These are phyloP conservation scores for Tinamus major DNA, from an alignment of 2,797 vertebrate species.

Conservation along the genomic window DNA sequence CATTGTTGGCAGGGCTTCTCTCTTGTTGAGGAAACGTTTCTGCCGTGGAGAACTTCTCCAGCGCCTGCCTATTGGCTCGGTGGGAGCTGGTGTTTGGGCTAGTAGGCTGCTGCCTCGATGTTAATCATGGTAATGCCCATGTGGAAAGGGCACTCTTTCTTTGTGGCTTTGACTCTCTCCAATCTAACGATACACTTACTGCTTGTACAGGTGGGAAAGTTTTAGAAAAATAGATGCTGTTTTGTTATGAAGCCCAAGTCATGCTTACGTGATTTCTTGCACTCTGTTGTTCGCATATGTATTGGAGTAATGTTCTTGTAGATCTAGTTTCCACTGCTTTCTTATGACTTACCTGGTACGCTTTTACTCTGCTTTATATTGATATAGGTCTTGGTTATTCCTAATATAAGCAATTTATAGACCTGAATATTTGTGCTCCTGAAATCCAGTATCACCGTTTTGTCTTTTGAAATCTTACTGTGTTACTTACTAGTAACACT, in stretches of 20 bases:
- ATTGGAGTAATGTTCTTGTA: background rate
- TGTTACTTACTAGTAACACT: background rate
- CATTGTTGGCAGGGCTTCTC: background rate
- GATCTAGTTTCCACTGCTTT: background rate
- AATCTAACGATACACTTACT: background rate
- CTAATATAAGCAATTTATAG: background rate
- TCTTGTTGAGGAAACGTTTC: background rate
- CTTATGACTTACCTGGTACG: background rate
- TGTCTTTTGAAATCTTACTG: background rate
- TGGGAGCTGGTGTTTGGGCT: background rate
- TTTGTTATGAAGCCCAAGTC: background rate
- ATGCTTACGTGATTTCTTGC: background rate
- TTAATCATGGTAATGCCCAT: background rate
- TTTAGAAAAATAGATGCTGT: fast-evolving
- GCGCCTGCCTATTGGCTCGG: background rate
- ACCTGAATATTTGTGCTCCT: background rate
- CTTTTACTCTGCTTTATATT: background rate
- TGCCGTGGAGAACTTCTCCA: background rate
- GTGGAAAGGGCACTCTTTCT: background rate
- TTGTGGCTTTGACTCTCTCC: background rate
- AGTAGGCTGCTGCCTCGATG: background rate
- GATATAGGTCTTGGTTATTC: background rate
- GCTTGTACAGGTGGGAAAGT: background rate
- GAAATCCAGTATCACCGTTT: background rate
- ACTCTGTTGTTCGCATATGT: background rate